Evolutionary conservation across 2,113 vertebrate species (phyloP), one percentile per base, ranked within the genome.

Genomic region (Corythaixoides concolor): DNA sequence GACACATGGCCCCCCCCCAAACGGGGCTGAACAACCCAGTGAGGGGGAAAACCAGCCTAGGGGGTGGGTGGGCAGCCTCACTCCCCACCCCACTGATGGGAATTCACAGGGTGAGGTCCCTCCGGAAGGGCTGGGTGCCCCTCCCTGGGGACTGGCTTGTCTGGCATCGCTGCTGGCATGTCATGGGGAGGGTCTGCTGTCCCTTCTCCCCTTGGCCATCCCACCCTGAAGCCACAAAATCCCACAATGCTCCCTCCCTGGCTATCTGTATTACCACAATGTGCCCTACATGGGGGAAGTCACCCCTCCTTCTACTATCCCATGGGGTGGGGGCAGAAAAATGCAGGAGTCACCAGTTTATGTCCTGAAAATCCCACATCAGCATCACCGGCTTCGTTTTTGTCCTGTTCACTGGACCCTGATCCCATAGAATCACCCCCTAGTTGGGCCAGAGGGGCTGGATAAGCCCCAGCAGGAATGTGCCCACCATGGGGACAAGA

Each of bases 241-340:
- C 15, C 37, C 75, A 58, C 8, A 3, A 4, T 8, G 6, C 18
- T 49, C 67, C 33, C 19, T 62, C 22, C 9, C 6, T 1, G 1
- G 52, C 18, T 21, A 15, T 33, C 52, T 0, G 3, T 43, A 24
- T 37, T 27, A 22, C 39, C 3, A 1, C 3, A 1, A 39, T 23
- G 30, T 49, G 53, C 12, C 43, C 60, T 67, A 18, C 9, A 8
- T 18, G 8, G 15, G 24, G 6, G 15, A 22, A 5, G 16, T 27
- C 70, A 47, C 33, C 20, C 6, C 12, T 72, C 35, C 49, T 26
- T 8, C 32, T 58, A 17, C 63, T 86, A 52, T 43, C 52, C 11
- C 39, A 8, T 18, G 26, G 33, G 14, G 10, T 37, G 37, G 24
- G 45, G 33, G 19, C 8, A 17, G 19, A 28, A 43, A 58, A 74